phyloP scores from a whole-genome alignment of 2,797 vertebrate genomes.

The Centropyge bicolor region DNA sequence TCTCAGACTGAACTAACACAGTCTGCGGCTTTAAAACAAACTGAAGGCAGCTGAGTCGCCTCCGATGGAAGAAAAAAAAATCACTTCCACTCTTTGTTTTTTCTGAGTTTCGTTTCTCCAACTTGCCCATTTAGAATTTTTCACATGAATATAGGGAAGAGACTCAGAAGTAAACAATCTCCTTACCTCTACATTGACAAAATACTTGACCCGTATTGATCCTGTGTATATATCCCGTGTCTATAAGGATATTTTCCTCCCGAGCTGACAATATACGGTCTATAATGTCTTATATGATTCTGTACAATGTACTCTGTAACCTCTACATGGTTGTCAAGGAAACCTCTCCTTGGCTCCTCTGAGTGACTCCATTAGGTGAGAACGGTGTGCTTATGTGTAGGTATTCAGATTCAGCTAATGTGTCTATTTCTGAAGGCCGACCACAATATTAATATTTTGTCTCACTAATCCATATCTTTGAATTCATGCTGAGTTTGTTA shows the following conservation, averaged over 20 bases:
- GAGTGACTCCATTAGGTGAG: slow-evolving; percentile 46
- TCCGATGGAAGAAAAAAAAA: neutral
- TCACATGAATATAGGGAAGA: fast-evolving
- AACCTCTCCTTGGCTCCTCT: slow-evolving; percentile 61
- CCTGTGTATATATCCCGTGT: neutral
- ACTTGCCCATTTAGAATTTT: no score
- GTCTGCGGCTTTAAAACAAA: slow-evolving; percentile 20
- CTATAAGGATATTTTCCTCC: neutral
- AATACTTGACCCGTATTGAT: neutral
- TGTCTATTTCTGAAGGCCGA: neutral
- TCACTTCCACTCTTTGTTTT: neutral
- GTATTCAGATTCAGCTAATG: slow-evolving; percentile 22
- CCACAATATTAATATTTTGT: neutral
- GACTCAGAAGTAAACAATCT: neutral
- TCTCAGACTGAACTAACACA: slow-evolving; percentile 33
- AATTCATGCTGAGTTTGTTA: neutral
- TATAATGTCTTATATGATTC: slow-evolving; percentile 45
- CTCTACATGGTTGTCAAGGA: slow-evolving; percentile 68
- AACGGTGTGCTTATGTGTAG: slow-evolving; percentile 10
- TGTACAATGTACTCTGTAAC: slow-evolving; percentile 60
- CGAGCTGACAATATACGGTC: neutral
- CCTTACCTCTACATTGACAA: neutral
- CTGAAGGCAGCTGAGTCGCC: neutral
- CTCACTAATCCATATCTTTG: neutral
- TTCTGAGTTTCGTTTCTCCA: no score